Evolutionary conservation across 2,888 invertebrate species (phyloP), one percentile per base, ranked within the genome.

Genomic region (Tanaodytes sp.): DNA sequence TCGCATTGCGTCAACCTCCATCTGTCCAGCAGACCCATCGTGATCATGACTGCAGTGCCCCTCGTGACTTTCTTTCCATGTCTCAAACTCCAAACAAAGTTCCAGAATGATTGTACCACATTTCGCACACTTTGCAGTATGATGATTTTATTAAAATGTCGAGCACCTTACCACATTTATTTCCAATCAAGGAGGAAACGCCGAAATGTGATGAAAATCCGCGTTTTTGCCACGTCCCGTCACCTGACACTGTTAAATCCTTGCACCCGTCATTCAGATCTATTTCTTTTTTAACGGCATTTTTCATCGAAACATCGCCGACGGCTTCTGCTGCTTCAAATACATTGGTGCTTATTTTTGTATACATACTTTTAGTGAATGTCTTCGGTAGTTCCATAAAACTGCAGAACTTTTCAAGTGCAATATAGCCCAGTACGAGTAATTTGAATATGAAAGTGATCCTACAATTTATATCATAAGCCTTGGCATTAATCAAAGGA

Each of bases 181-280:
- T 69, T 54, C 72, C 73, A 73, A 75, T 74, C 37, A 75, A 43
- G 9, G 73, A 62, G 39, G 65, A 65, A 36, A 46, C 18, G 2
- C 46, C 46, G 18, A 46, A 46, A 42, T 15, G 37, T 4, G 37
- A 37, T 3, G 15, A 37, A 15, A 37, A 37, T 37, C 37, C 37
- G 5, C 37, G 15, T 37, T 37, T 37, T n/a, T 37, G 9, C 9
- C 37, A 37, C 3, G 37, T 14, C 15, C 37, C 15, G 15, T 37
- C 37, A n/a, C 14, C 37, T 15, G 37, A 37, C 6, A 37, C 37
- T 37, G 15, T 15, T 33, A 33, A 33, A 11, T 33, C 33, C n/a
- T 9, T 33, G n/a, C n/a, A n/a, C 33, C n/a, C 33, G n/a, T 33
- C 33, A 33, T 11, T 33, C 33, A 33, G 33, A 9, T 33, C n/a